Base-by-base conservation (phyloP, 1,140 invertebrate species). In the Oedothorax gibbosus region DNA sequence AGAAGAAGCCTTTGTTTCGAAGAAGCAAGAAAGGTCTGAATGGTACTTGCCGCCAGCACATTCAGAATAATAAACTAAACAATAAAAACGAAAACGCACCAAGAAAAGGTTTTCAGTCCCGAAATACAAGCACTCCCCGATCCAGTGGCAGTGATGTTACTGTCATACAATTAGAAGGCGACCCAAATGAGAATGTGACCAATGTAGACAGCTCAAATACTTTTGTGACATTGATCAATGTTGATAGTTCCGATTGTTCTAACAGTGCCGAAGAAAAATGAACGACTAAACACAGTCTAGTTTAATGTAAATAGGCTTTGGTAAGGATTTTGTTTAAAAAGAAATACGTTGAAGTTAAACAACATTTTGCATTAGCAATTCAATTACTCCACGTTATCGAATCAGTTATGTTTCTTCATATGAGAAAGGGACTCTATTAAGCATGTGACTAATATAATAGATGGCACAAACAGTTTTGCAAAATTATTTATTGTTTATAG, bases 221-320 rank as follows among this genome's bases (percentile, higher is more conserved):
- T 18, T 85, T 85, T 80, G 77, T 85, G n/a, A 85, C 84, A 14
- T 71, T 85, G 18, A 80, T 85, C 7, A 79, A 79, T 66, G 84
- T 85, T 20, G 84, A 79, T 62, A 79, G 76, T 18, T 85, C 77
- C 10, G 84, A 85, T 11, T 79, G 68, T 51, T 85, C 84, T 68
- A 85, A 85, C 35, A 85, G 84, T 85, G 83, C 83, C 57, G 84
- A 85, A 73, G 84, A 85, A 21, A 85, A 85, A 49, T 85, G 75
- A 80, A 7, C 12, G 1, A 35, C 35, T 2, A 35, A 35, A 35
- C 35, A 35, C 35, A 5, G 35, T 35, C 35, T 35, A 35, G 35
- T 35, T 35, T 35, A 35, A 35, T 35, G 35, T 1, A 35, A 35
- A 35, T 35, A 35, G 5, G 35, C 35, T 35, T 35, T 5, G 1